Conservation (phyloP, 2,113 vertebrate species). For the Lophochroa leadbeateri region DNA sequence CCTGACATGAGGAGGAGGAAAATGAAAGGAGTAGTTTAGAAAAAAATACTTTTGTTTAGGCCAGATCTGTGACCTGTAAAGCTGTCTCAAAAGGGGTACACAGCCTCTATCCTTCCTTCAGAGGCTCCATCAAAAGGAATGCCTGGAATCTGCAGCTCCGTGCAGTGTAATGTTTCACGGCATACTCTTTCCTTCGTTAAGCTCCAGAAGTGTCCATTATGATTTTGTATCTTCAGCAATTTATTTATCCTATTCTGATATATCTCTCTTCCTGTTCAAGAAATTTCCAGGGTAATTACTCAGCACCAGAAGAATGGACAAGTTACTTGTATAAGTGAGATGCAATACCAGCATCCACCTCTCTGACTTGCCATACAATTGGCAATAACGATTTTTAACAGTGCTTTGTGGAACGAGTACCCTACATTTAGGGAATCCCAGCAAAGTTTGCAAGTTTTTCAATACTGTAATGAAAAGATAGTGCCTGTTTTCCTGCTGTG, state of each 20-base stretch:
- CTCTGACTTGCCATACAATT: background rate
- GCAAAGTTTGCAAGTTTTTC: background rate
- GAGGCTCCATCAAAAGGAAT: slow-evolving; percentile 60
- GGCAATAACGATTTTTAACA: background rate
- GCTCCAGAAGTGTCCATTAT: background rate
- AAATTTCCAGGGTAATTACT: background rate
- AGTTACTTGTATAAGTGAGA: background rate
- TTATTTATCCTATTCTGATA: background rate
- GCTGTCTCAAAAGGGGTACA: slow-evolving; percentile 36
- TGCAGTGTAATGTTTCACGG: slow-evolving; percentile 40
- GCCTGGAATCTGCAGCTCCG: slow-evolving; percentile 44
- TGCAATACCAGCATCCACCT: background rate
- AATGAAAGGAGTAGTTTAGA: slow-evolving; percentile 61
- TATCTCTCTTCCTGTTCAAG: background rate
- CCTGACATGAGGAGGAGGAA: slow-evolving; percentile 55
- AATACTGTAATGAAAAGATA: background rate
- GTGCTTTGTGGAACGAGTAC: background rate
- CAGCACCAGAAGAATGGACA: background rate
- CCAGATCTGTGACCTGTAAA: slow-evolving; percentile 62
- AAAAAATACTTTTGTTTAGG: slow-evolving; percentile 67
- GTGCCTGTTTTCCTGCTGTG: background rate
- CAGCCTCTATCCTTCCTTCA: slow-evolving; percentile 48
- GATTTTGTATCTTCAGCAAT: background rate
- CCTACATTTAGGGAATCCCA: background rate
- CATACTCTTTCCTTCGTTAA: background rate